phyloP scores from a whole-genome alignment of 92 coral and sea anemone species.

The Desmophyllum pertusum region DNA sequence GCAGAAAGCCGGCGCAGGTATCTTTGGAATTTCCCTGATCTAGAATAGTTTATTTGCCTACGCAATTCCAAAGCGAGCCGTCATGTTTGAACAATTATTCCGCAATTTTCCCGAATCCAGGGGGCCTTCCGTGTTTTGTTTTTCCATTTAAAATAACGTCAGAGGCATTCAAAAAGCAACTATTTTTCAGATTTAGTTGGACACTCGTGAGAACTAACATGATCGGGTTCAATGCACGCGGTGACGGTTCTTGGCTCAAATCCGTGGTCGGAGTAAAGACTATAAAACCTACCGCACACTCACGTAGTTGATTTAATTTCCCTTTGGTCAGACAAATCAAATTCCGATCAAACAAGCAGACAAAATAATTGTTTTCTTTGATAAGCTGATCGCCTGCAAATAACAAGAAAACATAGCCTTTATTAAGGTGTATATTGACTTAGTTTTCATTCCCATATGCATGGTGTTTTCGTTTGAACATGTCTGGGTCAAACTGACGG shows the following conservation, averaged over 20 bases:
- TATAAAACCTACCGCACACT: too few species aligned
- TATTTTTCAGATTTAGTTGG: neutral
- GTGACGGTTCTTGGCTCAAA: neutral
- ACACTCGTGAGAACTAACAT: neutral
- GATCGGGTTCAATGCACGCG: neutral
- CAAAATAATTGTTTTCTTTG: slow-evolving; percentile 18
- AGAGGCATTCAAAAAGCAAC: neutral
- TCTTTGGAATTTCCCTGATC: slow-evolving; percentile 41
- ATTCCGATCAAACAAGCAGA: slow-evolving; percentile 5
- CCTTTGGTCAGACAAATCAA: neutral
- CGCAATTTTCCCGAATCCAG: slow-evolving; percentile 38
- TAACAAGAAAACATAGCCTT: neutral
- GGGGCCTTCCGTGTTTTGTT: slow-evolving; percentile 33
- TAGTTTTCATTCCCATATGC: slow-evolving; percentile 2
- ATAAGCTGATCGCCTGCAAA: slow-evolving; percentile 37
- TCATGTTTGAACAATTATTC: slow-evolving; percentile 14
- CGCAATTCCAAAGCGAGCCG: slow-evolving; percentile 8
- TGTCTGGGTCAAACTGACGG: slow-evolving; percentile 7
- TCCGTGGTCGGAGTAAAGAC: neutral
- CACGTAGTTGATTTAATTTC: too few species aligned
- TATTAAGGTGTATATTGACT: neutral
- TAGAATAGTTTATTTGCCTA: slow-evolving; percentile 29
- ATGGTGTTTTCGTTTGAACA: neutral
- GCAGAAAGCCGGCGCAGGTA: slow-evolving; percentile 13
- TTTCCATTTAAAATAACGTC: neutral